Evolutionary conservation across 2,113 vertebrate genomes (phyloP).

Genomic region (Oreocharis arfaki): DNA sequence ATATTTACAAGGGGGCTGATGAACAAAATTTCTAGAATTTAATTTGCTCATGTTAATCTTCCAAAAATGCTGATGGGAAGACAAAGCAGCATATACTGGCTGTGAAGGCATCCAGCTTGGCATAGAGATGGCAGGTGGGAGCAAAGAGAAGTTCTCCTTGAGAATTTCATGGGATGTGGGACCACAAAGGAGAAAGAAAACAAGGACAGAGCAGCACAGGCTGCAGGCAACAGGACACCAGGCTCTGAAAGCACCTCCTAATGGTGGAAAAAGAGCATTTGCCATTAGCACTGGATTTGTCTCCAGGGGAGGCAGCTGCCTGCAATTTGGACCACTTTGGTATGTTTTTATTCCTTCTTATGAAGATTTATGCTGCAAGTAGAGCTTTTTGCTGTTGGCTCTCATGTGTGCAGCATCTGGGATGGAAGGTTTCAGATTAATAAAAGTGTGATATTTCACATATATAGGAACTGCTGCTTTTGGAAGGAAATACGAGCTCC

Average conservation of each 20-base stretch:
- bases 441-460: neutral
- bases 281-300: neutral
- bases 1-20: neutral
- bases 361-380: neutral
- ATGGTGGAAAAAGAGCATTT: neutral
- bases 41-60: neutral
- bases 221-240: neutral
- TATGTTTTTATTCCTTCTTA: neutral
- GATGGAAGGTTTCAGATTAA: neutral
- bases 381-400: neutral
- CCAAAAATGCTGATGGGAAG: neutral
- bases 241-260: neutral
- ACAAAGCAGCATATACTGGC: neutral
- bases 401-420: neutral
- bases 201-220: neutral
- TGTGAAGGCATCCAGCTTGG: neutral
- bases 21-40: neutral
- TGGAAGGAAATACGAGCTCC: neutral
- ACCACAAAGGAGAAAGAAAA: neutral
- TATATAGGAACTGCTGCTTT: neutral
- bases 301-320: neutral
- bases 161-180: neutral
- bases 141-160: neutral
- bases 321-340: neutral
- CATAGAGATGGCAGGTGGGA: neutral